Base-by-base conservation (phyloP, 2,797 vertebrate species). In the Echeneis naucrates region DNA sequence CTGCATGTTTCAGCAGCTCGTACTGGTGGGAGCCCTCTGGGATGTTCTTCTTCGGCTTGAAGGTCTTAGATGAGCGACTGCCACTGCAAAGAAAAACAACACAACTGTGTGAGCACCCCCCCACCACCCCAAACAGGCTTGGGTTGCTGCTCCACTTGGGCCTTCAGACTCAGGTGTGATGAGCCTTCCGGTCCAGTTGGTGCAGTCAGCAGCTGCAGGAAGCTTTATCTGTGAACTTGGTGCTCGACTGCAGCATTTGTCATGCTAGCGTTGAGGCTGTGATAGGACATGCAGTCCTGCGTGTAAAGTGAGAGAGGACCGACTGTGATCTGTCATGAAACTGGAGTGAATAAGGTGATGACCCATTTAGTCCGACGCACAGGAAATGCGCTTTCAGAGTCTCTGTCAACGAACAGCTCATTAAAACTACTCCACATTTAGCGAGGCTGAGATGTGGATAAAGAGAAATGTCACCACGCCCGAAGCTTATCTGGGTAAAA, bases 31-130 rank as follows among this genome's bases (percentile, higher is more conserved):
- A 99, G 16, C 98, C 97, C 81, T 98, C 97, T 0, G 97, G 97
- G 78, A 99, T 98, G 84, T 98, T 98, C 86, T 98, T 98, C 94
- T 98, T 98, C 4, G 97, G 97, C 78, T 98, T 99, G 91, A 99
- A 98, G 0, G 97, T 99, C 91, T 98, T 98, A 0, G 97, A 97
- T 75, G 96, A 98, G 42, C 97, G 97, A 92, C 90, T 97, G 84
- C 97, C 93, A 66, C 97, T 98, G 83, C 58, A 85, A 57, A 55
- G 2, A 76, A 66, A n/a, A 76, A 24, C 55, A 45, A 75, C 2
- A 8, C 3, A 74, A 40, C 16, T 3, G 5, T 42, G 19, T 57
- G 53, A 13, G 17, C 10, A 56, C n/a, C n/a, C n/a, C n/a, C n/a
- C n/a, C n/a, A 8, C 66, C 40, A 53, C n/a, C n/a, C n/a, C n/a